Conservation (phyloP, 2,113 vertebrate species). For the Chrysochloris asiatica region DNA sequence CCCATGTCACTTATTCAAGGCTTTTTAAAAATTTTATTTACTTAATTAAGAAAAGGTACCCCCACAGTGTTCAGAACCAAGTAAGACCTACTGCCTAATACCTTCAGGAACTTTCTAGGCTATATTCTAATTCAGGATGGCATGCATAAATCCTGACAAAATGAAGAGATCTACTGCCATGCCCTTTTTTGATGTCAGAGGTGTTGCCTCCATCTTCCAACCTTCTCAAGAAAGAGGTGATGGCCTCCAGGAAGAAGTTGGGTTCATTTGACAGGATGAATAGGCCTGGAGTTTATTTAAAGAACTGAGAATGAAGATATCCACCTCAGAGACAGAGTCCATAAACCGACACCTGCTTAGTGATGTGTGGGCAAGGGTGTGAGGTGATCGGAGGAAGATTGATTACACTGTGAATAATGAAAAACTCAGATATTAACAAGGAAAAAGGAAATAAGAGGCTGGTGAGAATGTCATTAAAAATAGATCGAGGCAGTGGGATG, state of each 20-base stretch:
- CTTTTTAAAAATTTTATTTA: no score
- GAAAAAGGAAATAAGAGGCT: not conserved
- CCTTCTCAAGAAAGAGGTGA: not conserved
- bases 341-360: no score
- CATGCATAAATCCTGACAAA: rapidly evolving
- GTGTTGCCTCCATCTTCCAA: rapidly evolving
- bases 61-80: not conserved
- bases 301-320: not conserved
- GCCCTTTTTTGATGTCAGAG: rapidly evolving
- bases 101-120: not conserved
- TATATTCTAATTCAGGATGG: not conserved
- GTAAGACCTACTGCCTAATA: rapidly evolving
- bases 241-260: not conserved
- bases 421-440: not conserved
- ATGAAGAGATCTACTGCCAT: rapidly evolving
- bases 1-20: rapidly evolving
- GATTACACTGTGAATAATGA: not conserved
- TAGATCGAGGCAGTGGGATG: not conserved
- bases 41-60: not conserved
- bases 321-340: not conserved
- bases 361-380: rapidly evolving
- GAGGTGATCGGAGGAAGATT: rapidly evolving
- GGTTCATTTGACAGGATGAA: not conserved
- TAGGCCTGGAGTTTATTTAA: not conserved
- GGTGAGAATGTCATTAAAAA: slow-evolving; percentile 48